Evolutionary conservation across 2,888 invertebrate genomes (phyloP).

Genomic region (Acleris sparsana): DNA sequence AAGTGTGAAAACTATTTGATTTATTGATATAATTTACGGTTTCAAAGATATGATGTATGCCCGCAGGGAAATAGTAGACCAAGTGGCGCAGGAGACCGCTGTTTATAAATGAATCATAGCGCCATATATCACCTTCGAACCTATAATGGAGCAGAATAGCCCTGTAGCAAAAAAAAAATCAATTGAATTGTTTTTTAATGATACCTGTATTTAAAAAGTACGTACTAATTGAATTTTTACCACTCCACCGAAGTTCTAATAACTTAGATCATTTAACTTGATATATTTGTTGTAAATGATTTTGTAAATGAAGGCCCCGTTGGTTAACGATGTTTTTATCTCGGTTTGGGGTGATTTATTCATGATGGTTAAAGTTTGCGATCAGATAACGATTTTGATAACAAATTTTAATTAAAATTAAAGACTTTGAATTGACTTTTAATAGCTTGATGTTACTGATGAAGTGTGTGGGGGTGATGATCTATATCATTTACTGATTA

Average conservation of each 20-base stretch:
- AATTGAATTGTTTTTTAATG: slow-evolving; percentile 26
- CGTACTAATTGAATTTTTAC: slow-evolving; percentile 5
- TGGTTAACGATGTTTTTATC: slow-evolving; percentile 22
- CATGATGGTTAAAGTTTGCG: neutral
- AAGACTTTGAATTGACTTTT: neutral
- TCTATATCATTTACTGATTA: no score
- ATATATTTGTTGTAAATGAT: slow-evolving; percentile 1
- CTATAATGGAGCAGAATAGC: slow-evolving; percentile 3
- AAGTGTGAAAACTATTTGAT: no score
- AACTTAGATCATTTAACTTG: slow-evolving; percentile 9
- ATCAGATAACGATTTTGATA: neutral
- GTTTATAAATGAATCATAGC: neutral
- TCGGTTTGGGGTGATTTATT: slow-evolving; percentile 12
- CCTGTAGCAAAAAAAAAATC: neutral
- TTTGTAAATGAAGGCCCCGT: neutral
- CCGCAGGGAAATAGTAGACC: neutral
- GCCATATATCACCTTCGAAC: neutral
- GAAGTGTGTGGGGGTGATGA: no score
- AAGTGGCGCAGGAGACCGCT: neutral
- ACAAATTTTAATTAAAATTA: neutral
- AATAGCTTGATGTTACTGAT: neutral
- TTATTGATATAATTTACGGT: no score
- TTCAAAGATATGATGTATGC: no score
- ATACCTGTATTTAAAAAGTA: slow-evolving; percentile 3
- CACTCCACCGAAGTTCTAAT: neutral